Evolutionary conservation across 2,888 invertebrate genomes (phyloP).

Genomic region (Hirtodrosophila histrioides): DNA sequence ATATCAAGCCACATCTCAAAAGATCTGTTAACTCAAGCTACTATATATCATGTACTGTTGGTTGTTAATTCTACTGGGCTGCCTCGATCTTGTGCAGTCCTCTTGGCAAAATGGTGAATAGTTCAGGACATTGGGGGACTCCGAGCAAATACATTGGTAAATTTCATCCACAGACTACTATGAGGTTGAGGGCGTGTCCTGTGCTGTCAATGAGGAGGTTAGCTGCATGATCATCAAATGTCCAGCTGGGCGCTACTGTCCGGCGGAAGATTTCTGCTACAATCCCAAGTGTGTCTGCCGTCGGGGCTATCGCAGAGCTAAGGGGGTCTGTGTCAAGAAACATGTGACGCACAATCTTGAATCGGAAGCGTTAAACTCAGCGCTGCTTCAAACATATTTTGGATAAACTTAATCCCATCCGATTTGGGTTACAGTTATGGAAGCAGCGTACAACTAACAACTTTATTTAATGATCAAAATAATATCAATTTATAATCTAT

Average conservation of each 20-base stretch:
- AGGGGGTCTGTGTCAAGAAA: conserved; percentile 38
- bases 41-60: conserved; percentile 19
- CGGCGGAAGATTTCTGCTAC: conserved; percentile 43
- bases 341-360: background rate
- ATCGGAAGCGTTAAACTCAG: background rate
- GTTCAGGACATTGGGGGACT: background rate
- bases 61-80: background rate
- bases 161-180: conserved; percentile 31
- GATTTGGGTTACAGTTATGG: no score
- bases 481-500: no score
- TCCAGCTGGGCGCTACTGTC: conserved; percentile 18
- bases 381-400: conserved; percentile 3
- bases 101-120: conserved; percentile 25
- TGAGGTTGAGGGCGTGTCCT: conserved; percentile 43
- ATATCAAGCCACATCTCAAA: background rate
- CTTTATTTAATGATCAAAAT: no score
- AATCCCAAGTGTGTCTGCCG: conserved; percentile 62
- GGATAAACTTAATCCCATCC: background rate
- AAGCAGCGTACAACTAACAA: no score
- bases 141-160: background rate
- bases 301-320: conserved; percentile 37
- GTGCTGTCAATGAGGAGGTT: conserved; percentile 47
- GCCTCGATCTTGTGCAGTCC: background rate
- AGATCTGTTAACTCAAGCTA: background rate
- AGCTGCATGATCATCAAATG: conserved; percentile 53